Evolutionary conservation across 2,797 vertebrate species (phyloP), one percentile per base, ranked within the genome.

Genomic region (Naso thynnoides): DNA sequence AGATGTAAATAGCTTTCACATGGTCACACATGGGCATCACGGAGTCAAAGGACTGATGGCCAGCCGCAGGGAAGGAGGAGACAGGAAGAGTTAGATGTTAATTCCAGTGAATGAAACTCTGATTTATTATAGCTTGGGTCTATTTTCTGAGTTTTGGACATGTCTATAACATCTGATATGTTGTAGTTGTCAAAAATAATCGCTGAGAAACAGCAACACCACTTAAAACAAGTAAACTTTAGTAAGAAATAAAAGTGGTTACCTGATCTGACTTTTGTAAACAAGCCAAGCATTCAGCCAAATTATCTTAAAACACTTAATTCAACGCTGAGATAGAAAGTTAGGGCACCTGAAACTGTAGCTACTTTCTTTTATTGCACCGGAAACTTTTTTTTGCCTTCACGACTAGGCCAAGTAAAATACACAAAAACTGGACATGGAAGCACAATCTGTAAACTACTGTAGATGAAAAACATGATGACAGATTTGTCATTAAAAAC

Each of bases 1-100:
- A 61, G 54, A 73, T 75, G 66, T 54, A 76, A 87, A 82, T 53
- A 66, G 76, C 60, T 59, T 33, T 76, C 70, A 55, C 50, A 53
- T 29, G 56, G 49, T 66, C 65, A 62, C 24, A 61, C 45, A 67
- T 33, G 64, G 65, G 52, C 74, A 73, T 63, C 31, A 29, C 29
- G 42, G 53, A 66, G 41, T 42, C 48, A 21, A n/a, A 48, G 49
- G 39, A 65, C 44, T 53, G 55, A 27, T 56, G 41, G 54, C 21
- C 47, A 39, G 58, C 58, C 10, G 33, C 36, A 53, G 36, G 71
- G 57, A 65, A 64, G 42, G 52, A 79, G 47, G 39, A 61, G 26
- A 39, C 6, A 4, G 50, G 68, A 14, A n/a, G 19, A 41, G 26
- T 13, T 26, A 33, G 19, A 78, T 42, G 58, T 38, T 50, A 18